Base-by-base conservation (phyloP, 2,797 vertebrate genomes). In the Oreochromis mossambicus region DNA sequence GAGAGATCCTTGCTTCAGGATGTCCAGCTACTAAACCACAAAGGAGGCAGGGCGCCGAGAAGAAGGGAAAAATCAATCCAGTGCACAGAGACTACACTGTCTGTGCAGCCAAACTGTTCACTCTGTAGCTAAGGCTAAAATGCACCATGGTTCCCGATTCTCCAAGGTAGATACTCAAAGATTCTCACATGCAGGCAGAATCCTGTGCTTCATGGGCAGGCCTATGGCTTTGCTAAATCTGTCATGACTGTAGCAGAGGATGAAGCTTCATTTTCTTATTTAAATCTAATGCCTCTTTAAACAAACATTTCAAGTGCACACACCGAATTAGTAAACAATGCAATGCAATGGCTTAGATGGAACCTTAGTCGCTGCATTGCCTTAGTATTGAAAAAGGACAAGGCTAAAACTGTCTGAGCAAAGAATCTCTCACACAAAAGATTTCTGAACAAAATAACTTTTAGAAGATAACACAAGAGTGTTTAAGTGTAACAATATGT, bases 11-110 rank as follows among this genome's bases (percentile, higher is more conserved):
- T 96, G 97, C 95, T 97, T 96, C 96, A 97, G 97, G 96, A 97
- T 95, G 96, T 97, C 97, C 96, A 98, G 96, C 97, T 98, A 97
- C 96, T 96, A 96, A 98, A 97, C 96, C 96, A 97, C 96, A 97
- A 97, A 97, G 96, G 95, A 97, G 96, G 96, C 95, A 97, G 96
- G 96, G 97, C 96, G 54, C 94, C 77, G 87, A 92, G 95, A 94
- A 94, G 95, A 97, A 95, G 94, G 91, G 91, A 94, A 96, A 97
- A 99, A 98, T 98, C 97, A 98, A 97, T 98, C 95, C 89, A 96
- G 94, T 96, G 96, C 91, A 95, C 94, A 93, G 93, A 96, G 97
- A 92, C 90, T 96, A 95, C 97, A 91, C 89, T 96, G 94, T 96
- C 94, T 92, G 86, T 34, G 52, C 87, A 93, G 92, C 76, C 83